phyloP scores from a whole-genome alignment of 2,888 invertebrate species.

The Physocephala rufipes region DNA sequence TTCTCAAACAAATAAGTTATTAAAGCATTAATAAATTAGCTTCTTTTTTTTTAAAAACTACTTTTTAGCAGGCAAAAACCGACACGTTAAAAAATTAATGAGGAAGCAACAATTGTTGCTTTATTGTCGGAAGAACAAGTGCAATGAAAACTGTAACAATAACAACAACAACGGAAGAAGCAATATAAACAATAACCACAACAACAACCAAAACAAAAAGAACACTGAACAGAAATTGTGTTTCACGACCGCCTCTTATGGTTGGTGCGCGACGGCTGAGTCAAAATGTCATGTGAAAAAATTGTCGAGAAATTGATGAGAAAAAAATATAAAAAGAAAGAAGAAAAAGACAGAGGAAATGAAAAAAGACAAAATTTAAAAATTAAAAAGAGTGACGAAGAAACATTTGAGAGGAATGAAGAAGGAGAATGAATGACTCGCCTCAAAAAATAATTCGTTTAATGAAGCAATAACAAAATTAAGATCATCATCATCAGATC shows the following conservation, averaged over 20 bases:
- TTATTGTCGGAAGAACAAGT: background rate
- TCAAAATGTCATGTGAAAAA: background rate
- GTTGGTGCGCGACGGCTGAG: background rate
- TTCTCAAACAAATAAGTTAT: slow-evolving; percentile 21
- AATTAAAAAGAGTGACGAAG: background rate
- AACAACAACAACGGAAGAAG: background rate
- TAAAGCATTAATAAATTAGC: slow-evolving; percentile 27
- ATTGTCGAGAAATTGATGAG: too few relatives aligned
- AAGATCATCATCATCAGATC: too few relatives aligned
- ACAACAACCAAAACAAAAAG: background rate
- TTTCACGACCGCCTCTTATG: slow-evolving; percentile 7
- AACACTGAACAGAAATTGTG: slow-evolving; percentile 6
- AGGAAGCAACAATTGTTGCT: slow-evolving; percentile 12
- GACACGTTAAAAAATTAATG: slow-evolving; percentile 15
- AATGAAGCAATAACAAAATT: too few relatives aligned
- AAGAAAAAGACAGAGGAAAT: background rate
- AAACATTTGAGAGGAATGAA: background rate
- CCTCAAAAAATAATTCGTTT: slow-evolving; percentile 3
- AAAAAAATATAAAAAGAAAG: background rate
- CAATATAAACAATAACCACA: background rate
- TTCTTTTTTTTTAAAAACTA: background rate
- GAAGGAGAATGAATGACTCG: background rate
- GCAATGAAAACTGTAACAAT: background rate
- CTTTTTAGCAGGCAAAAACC: background rate
- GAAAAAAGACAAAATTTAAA: background rate